Conservation (phyloP, 64 coral and sea anemone genomes). For the Catalaphyllia jardinei region DNA sequence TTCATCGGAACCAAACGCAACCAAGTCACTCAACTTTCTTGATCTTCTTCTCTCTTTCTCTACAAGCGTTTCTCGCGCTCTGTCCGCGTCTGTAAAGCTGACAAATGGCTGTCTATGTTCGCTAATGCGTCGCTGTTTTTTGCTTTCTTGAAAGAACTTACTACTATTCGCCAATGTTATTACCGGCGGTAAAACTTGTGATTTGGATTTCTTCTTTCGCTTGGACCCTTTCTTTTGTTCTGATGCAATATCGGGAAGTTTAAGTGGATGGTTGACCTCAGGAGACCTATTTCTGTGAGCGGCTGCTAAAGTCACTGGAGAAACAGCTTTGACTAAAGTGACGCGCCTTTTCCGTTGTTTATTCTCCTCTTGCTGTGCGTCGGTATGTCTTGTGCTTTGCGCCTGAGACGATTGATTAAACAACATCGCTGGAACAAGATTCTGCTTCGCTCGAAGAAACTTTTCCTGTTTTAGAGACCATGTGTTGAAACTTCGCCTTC, state of each 20-base stretch:
- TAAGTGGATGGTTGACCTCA: not conserved
- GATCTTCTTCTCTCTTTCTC: not conserved
- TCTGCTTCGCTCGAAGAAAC: conserved; percentile 78
- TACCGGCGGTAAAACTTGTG: not conserved
- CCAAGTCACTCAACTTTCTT: not conserved
- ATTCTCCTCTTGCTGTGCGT: not conserved
- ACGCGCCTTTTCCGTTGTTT: conserved; percentile 9
- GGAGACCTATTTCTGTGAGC: conserved; percentile 1
- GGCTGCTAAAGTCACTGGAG: not conserved
- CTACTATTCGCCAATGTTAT: conserved; percentile 25
- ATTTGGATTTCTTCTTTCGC: not conserved
- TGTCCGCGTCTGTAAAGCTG: not conserved
- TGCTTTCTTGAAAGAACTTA: conserved; percentile 13
- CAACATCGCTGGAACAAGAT: conserved; percentile 52
- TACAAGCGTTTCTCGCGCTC: not conserved
- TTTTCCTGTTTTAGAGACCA: conserved; percentile 91
- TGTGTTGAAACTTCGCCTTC: conserved; percentile 68
- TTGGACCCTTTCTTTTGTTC: not conserved
- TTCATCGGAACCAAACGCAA: not conserved
- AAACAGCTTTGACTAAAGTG: conserved; percentile 12
- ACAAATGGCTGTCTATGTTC: not conserved
- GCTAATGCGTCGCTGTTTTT: not conserved
- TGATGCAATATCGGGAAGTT: not conserved
- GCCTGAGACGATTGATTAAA: not conserved
- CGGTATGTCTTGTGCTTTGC: not conserved